These are phyloP conservation scores for Nymphicus hollandicus DNA, from an alignment of 2,113 vertebrate genomes.

Conservation along the genomic window DNA sequence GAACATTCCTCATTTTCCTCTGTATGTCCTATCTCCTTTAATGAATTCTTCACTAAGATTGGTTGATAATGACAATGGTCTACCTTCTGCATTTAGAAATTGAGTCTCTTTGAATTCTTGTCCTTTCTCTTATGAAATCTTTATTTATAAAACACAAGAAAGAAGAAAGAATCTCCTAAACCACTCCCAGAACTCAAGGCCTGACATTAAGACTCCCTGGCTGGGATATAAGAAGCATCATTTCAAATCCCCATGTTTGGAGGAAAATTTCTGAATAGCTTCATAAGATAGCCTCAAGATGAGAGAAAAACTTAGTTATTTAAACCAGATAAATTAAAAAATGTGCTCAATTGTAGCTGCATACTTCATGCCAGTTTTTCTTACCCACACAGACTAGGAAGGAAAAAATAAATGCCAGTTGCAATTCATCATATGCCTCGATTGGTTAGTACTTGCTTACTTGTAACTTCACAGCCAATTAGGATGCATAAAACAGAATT, in stretches of 20 bases:
- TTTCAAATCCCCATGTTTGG: neutral
- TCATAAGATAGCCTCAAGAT: neutral
- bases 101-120: neutral
- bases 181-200: neutral
- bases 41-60: neutral
- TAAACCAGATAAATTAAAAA: neutral
- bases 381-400: neutral
- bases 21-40: neutral
- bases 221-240: neutral
- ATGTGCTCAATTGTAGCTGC: neutral
- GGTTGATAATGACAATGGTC: neutral
- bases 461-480: neutral
- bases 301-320: neutral
- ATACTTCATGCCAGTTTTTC: neutral
- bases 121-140: neutral
- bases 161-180: neutral
- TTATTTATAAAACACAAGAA: neutral
- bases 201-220: neutral
- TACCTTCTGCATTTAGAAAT: neutral
- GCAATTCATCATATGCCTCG: neutral
- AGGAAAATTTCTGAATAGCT: neutral
- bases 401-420: neutral
- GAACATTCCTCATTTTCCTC: neutral
- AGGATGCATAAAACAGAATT: neutral
- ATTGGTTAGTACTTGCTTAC: neutral